These are phyloP conservation scores for Drosophila orosa DNA, from an alignment of 1,140 invertebrate genomes.

Conservation along the genomic window DNA sequence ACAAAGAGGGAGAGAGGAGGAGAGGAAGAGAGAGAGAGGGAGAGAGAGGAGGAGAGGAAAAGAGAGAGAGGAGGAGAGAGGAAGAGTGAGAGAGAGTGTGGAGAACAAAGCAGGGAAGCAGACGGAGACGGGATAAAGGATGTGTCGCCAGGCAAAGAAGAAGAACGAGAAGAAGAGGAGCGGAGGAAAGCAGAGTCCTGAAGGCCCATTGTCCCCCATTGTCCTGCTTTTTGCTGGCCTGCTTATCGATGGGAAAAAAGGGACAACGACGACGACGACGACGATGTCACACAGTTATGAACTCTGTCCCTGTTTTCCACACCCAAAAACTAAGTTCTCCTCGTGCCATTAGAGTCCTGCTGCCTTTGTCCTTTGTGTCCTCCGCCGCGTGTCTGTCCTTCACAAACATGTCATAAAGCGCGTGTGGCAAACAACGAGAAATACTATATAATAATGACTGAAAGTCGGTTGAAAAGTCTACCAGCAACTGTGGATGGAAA, in stretches of 20 bases:
- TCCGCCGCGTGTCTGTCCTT: constrained; percentile 55
- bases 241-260: constrained; percentile 51
- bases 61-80: too few species aligned
- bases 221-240: constrained; percentile 32
- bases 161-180: constrained; percentile 1
- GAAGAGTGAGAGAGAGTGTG: constrained; percentile 11
- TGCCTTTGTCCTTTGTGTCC: constrained; percentile 12
- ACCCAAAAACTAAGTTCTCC: constrained; percentile 12
- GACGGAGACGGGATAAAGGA: constrained; percentile 73
- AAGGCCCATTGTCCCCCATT: constrained; percentile 50
- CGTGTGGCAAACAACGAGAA: constrained; percentile 33
- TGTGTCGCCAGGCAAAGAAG: constrained; percentile 59
- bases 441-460: constrained; percentile 31
- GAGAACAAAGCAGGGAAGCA: constrained; percentile 10
- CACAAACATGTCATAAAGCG: constrained; percentile 64
- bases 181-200: constrained; percentile 4
- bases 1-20: constrained; percentile 10
- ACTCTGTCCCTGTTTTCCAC: constrained; percentile 43
- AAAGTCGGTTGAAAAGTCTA: constrained; percentile 28
- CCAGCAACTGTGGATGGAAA: constrained; percentile 14
- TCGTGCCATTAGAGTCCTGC: constrained; percentile 9
- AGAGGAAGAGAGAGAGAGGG: constrained; percentile 16
- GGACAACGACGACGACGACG: too few species aligned
- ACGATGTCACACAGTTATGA: constrained; percentile 47
- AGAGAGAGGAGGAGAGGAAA: too few species aligned